A percentile compares a stretch with the other conserved stretches of the same genome.
Conservation (phyloP, 2,888 invertebrate species). For the Tipula unca region DNA sequence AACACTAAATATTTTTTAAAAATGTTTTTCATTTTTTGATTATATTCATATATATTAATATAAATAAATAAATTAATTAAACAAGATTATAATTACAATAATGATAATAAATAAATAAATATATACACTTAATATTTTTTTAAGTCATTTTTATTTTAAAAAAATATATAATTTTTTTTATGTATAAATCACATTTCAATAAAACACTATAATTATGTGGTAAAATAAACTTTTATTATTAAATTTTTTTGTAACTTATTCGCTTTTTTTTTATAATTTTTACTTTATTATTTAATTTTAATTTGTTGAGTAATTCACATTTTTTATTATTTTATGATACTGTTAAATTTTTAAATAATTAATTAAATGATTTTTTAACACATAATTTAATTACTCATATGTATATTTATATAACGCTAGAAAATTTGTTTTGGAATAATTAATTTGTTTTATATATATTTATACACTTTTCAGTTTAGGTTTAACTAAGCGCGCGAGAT, state of each 20-base stretch:
- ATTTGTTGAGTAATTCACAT: not conserved
- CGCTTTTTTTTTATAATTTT: not conserved
- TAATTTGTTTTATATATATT: too few relatives aligned
- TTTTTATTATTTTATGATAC: not conserved
- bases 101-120: conserved; percentile 1
- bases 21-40: conserved; percentile 4
- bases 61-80: not conserved
- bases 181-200: not conserved
- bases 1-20: not conserved
- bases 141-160: not conserved
- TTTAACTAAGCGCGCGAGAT: not conserved
- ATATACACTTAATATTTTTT: not conserved
- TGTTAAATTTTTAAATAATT: not conserved
- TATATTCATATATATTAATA: not conserved
- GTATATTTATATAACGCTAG: not conserved
- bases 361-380: not conserved
- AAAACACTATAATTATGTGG: not conserved
- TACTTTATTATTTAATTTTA: not conserved
- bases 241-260: not conserved
- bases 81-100: not conserved
- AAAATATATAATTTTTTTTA: not conserved
- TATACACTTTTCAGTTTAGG: not conserved
- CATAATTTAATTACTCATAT: not conserved
- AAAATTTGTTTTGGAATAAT: not conserved
- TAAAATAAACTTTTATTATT: not conserved